A percentile compares a stretch with the other conserved stretches of the same genome.
These are phyloP conservation scores for Elgonia sp. DNA, from an alignment of 2,888 invertebrate genomes.

Conservation along the genomic window DNA sequence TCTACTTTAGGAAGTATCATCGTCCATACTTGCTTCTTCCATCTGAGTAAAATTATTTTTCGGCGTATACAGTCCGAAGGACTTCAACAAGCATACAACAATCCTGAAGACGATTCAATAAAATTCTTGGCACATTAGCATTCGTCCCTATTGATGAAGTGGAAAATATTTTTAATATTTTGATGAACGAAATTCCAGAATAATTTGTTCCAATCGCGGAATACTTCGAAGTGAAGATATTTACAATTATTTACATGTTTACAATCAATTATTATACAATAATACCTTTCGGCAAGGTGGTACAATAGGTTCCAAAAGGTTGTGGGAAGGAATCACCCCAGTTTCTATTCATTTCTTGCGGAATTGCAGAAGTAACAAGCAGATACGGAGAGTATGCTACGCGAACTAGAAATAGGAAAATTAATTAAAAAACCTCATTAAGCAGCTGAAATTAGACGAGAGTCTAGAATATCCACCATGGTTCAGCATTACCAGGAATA, in stretches of 20 bases:
- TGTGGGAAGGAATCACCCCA: conserved; percentile 9
- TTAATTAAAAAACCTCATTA: too few species aligned
- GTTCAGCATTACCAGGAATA: too few species aligned
- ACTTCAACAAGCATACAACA: neutral
- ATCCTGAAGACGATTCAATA: neutral
- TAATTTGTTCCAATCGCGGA: neutral
- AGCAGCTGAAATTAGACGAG: neutral
- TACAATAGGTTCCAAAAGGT: too few species aligned
- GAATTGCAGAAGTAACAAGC: conserved; percentile 10
- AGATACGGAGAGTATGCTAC: conserved; percentile 10
- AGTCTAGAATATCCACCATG: too few species aligned
- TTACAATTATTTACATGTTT: neutral
- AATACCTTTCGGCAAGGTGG: neutral
- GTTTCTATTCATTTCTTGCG: neutral
- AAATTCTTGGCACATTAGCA: neutral
- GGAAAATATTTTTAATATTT: neutral
- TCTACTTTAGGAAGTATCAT: neutral
- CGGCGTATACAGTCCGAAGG: too few species aligned
- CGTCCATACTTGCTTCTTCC: neutral
- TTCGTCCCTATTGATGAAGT: neutral
- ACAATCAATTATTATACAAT: too few species aligned
- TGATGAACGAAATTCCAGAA: neutral
- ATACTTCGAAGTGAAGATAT: neutral
- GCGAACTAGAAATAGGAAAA: conserved; percentile 8
- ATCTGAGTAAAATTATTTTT: neutral